phyloP scores from a whole-genome alignment of 2,888 invertebrate species.

The Lysandra bellargus region DNA sequence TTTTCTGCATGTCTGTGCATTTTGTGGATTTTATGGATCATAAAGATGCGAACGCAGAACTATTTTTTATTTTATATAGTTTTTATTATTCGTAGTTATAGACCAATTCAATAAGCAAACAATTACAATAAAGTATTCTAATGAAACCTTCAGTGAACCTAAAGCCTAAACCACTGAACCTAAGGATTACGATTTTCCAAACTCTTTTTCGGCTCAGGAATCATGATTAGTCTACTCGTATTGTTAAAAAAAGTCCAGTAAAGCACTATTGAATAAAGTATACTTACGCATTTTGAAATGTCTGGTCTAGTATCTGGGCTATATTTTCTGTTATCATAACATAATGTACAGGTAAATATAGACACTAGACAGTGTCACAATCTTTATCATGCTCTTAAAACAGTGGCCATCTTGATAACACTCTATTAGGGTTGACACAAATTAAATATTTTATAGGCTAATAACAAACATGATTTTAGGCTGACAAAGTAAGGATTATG shows the following conservation, averaged over 20 bases:
- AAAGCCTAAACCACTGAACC: too few species aligned
- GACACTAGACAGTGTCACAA: background rate
- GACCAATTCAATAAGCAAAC: too few species aligned
- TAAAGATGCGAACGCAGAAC: background rate
- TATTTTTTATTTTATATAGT: too few species aligned
- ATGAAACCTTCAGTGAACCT: too few species aligned
- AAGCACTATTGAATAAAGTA: too few species aligned
- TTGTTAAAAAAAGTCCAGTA: too few species aligned
- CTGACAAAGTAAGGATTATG: background rate
- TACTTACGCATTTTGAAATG: too few species aligned
- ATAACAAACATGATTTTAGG: background rate
- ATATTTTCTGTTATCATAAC: background rate
- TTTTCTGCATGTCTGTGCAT: background rate
- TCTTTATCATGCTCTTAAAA: conserved; percentile 12
- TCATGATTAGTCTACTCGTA: too few species aligned
- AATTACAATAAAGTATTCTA: too few species aligned
- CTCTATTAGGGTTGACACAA: conserved; percentile 1
- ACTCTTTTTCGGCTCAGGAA: too few species aligned
- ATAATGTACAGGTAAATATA: background rate
- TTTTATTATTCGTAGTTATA: too few species aligned
- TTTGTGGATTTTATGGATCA: background rate
- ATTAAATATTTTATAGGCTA: background rate
- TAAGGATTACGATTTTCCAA: too few species aligned
- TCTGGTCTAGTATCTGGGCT: background rate
- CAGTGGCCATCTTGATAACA: conserved; percentile 11